Evolutionary conservation across 2,888 invertebrate genomes (phyloP).

Genomic region (Lacanobia oleracea): DNA sequence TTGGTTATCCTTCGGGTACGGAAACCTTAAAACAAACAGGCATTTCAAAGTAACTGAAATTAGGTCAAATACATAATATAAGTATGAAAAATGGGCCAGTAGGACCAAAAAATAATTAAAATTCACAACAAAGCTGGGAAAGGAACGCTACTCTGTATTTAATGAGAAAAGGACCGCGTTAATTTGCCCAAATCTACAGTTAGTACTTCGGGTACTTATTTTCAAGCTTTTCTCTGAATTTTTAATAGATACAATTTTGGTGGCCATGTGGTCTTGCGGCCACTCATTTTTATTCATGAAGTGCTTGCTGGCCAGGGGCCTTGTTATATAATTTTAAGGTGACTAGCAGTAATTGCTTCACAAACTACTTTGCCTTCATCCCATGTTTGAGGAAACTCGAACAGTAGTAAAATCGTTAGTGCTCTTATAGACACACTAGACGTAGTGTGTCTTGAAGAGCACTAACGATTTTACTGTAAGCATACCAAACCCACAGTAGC

Average conservation of each 20-base stretch:
- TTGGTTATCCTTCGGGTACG: too few species aligned
- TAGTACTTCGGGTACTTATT: slow-evolving; percentile 34
- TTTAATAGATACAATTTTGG: slow-evolving; percentile 29
- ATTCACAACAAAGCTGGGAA: slow-evolving; percentile 38
- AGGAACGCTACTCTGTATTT: slow-evolving; percentile 14
- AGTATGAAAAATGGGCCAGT: slow-evolving; percentile 23
- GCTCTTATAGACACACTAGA: too few species aligned
- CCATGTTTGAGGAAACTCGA: too few species aligned
- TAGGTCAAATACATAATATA: slow-evolving; percentile 19
- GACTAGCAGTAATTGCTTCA: neutral
- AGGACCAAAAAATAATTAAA: slow-evolving; percentile 45
- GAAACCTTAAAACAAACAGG: slow-evolving; percentile 8
- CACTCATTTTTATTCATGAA: slow-evolving; percentile 51
- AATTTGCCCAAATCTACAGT: slow-evolving; percentile 45
- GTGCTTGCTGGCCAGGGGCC: slow-evolving; percentile 7
- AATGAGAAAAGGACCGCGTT: slow-evolving; percentile 35
- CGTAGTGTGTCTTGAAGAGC: too few species aligned
- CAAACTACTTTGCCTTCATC: neutral
- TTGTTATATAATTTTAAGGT: slow-evolving; percentile 18
- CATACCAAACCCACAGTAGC: too few species aligned
- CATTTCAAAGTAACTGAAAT: slow-evolving; percentile 9
- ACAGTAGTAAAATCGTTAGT: too few species aligned
- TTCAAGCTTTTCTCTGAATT: slow-evolving; percentile 30
- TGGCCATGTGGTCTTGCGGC: slow-evolving; percentile 19
- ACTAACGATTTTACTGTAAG: too few species aligned